Conservation (phyloP, 2,888 invertebrate species). For the Sepioteuthis lessoniana region DNA sequence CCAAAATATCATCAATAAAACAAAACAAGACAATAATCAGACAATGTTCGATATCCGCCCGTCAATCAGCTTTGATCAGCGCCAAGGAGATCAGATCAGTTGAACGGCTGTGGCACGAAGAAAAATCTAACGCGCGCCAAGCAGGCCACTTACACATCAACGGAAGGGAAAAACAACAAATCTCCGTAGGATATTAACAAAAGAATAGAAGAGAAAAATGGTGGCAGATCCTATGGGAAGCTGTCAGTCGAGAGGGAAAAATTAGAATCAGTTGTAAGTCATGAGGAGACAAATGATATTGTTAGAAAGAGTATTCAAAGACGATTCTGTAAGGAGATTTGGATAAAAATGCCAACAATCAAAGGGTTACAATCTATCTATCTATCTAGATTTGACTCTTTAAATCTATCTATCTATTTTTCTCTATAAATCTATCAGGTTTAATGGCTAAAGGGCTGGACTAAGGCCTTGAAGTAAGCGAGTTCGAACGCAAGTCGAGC, state of each 20-base stretch:
- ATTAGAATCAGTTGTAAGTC: background rate
- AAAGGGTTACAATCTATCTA: background rate
- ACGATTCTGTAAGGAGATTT: background rate
- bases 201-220: background rate
- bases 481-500: too few relatives aligned
- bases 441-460: too few relatives aligned
- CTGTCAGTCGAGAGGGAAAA: conserved; percentile 13
- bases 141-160: background rate
- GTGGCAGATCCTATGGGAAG: background rate
- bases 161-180: background rate
- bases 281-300: conserved; percentile 1
- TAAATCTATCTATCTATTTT: background rate
- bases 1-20: background rate
- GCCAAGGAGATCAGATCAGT: conserved; percentile 23
- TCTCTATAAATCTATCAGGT: background rate
- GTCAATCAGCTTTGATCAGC: conserved; percentile 23
- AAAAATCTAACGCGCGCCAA: background rate
- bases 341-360: conserved; percentile 10
- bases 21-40: background rate
- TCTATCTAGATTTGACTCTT: background rate
- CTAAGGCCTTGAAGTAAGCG: too few relatives aligned
- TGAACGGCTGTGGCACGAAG: conserved; percentile 16
- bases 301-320: conserved; percentile 21
- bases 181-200: background rate
- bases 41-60: background rate